A percentile compares a stretch with the other conserved stretches of the same genome.
Evolutionary conservation across 2,888 invertebrate genomes (phyloP).

Genomic region (Kuschelorhynchus macadamiae): DNA sequence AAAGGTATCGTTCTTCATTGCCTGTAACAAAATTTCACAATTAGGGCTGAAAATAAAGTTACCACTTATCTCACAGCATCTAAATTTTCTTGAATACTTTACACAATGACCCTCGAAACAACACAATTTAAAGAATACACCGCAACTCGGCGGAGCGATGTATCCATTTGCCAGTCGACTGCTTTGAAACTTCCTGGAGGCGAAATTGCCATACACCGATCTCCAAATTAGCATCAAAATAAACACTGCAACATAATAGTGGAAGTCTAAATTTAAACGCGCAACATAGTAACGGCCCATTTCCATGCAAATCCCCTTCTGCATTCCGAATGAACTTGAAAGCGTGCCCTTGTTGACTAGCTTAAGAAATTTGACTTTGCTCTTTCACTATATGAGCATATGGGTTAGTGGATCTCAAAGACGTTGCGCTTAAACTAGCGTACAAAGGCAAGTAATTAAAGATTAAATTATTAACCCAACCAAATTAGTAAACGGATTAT

Average conservation of each 20-base stretch:
- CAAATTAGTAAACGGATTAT: too few relatives aligned
- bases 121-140: background rate
- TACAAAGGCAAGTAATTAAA: too few relatives aligned
- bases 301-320: constrained; percentile 19
- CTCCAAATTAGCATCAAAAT: constrained; percentile 30
- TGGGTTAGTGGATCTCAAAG: background rate
- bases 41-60: too few relatives aligned
- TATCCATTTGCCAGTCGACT: too few relatives aligned
- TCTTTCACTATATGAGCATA: background rate
- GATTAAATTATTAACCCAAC: too few relatives aligned
- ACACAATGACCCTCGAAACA: too few relatives aligned
- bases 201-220: background rate
- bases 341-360: constrained; percentile 13
- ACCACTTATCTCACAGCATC: too few relatives aligned
- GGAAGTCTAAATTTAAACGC: constrained; percentile 25
- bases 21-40: too few relatives aligned
- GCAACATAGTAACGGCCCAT: constrained; percentile 18
- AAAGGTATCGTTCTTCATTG: too few relatives aligned
- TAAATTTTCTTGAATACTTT: too few relatives aligned
- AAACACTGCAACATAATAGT: constrained; percentile 36
- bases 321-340: constrained; percentile 23
- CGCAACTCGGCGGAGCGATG: too few relatives aligned
- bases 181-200: background rate
- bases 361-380: constrained; percentile 20
- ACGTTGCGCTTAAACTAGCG: background rate